Base-by-base conservation (phyloP, 1,140 invertebrate genomes). In the Hyposmocoma kahamanoa region DNA sequence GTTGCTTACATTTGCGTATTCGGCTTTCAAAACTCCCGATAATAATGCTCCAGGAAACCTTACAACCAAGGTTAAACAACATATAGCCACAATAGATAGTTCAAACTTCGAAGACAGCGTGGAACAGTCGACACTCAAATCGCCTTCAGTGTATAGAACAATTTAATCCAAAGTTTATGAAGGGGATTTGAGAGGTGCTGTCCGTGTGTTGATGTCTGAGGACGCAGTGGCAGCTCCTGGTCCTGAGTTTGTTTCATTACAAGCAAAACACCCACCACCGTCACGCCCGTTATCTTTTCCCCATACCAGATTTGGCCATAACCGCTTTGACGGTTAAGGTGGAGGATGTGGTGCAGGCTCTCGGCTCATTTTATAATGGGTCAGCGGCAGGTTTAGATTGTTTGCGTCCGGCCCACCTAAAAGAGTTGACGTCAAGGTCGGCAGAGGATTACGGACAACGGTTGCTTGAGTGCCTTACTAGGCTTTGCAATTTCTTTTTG, bases 331-430 rank as follows among this genome's bases (percentile, higher is more conserved):
- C 32, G 3, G 43, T 39, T 10, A 18, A 11, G 4, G 11, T 13
- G 1, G 18, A 22, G n/a, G 38, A 45, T 22, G 36, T 47, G 3
- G 26, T 20, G 0, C 19, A 41, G 11, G 42, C 50, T 1, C 19
- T 52, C 2, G 9, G 30, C 6, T 36, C 39, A 9, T 52, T 52
- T 20, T 20, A 42, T 20, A 52, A 22, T 36, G 49, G 49, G 0
- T 51, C 49, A 1, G 49, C 49, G 1, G 19, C 28, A n/a, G 49
- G 49, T 11, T 8, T 41, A 18, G 50, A 52, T 22, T 42, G 50
- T 1, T 30, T 52, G 11, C 32, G 50, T 39, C 44, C 50, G 13
- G 24, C 44, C 8, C 50, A 52, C 28, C 26, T 52, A 8, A 52
- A 46, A 13, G 50, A 52, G 28, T 13, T 47, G 17, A 42, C 42